These are phyloP conservation scores for Erethizon dorsatum DNA, from an alignment of 2,797 vertebrate species.

Conservation along the genomic window DNA sequence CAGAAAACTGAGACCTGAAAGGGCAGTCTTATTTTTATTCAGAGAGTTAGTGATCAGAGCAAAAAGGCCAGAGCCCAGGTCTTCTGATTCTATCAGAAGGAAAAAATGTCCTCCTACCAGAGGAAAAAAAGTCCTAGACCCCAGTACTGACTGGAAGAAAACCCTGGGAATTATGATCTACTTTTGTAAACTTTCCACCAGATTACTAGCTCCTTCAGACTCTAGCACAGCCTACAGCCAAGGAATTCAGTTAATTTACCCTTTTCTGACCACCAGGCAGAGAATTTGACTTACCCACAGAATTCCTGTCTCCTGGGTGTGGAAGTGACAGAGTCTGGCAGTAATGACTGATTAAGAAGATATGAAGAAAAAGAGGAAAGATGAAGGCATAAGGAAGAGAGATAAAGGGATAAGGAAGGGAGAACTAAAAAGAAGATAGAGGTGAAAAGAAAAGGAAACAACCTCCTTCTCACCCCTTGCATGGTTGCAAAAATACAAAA, in stretches of 20 bases:
- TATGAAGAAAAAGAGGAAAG: neutral
- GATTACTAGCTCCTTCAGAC: neutral
- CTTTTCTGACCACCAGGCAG: neutral
- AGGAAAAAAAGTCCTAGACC: too few species aligned
- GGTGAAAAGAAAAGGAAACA: neutral
- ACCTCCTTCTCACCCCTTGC: neutral
- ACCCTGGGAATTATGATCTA: neutral
- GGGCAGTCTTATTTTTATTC: neutral
- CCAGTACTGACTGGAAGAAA: neutral
- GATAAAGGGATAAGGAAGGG: neutral
- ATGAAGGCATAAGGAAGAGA: neutral
- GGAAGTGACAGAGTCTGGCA: neutral
- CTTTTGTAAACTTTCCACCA: constrained; percentile 26
- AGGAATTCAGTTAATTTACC: neutral
- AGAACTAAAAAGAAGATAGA: neutral
- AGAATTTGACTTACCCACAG: neutral
- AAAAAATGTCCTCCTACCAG: too few species aligned
- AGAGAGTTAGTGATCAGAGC: neutral
- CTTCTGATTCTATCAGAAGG: neutral
- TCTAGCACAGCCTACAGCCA: neutral
- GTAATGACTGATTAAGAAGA: neutral
- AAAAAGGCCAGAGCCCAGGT: neutral
- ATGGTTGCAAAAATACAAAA: neutral
- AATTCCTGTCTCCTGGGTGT: neutral
- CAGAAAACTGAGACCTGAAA: neutral